Conservation (phyloP, 2,113 vertebrate genomes). For the Epinephelus fuscoguttatus region DNA sequence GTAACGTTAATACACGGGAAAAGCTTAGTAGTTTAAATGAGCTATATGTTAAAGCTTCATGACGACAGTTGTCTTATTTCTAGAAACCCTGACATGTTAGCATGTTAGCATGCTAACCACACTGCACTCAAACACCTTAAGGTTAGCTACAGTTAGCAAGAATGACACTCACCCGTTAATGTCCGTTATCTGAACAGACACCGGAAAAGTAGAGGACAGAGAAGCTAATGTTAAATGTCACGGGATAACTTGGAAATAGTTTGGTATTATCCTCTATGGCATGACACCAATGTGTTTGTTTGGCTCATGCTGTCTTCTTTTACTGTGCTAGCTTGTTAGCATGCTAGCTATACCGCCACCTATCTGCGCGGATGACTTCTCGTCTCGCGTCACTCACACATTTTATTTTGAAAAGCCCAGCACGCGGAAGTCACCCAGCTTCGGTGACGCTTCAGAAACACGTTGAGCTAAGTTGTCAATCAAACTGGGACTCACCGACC, state of each 20-base stretch:
- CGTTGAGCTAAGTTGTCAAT: conserved; percentile 63
- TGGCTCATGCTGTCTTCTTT: conserved; percentile 9
- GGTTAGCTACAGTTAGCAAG: not conserved
- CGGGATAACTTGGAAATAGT: fast-evolving
- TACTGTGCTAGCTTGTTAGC: not conserved
- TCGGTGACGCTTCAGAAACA: conserved; percentile 40
- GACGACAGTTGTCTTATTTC: not conserved
- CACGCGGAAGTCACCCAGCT: conserved; percentile 47
- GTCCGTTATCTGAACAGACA: not conserved
- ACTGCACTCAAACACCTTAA: not conserved
- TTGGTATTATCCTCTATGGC: no score
- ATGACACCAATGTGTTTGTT: not conserved
- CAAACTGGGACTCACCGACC: not conserved
- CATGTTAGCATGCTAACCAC: conserved; percentile 29
- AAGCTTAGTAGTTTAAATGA: not conserved
- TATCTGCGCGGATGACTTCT: conserved; percentile 8
- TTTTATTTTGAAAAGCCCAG: conserved; percentile 70
- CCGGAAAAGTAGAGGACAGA: not conserved
- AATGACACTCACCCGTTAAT: conserved; percentile 38
- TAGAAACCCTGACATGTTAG: not conserved
- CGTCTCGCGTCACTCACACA: fast-evolving
- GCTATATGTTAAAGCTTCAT: not conserved
- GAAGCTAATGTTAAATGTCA: not conserved
- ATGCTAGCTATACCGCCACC: conserved; percentile 44
- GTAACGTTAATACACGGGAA: not conserved